Conservation (phyloP, 2,888 invertebrate species). For the Zeuzera pyrina region DNA sequence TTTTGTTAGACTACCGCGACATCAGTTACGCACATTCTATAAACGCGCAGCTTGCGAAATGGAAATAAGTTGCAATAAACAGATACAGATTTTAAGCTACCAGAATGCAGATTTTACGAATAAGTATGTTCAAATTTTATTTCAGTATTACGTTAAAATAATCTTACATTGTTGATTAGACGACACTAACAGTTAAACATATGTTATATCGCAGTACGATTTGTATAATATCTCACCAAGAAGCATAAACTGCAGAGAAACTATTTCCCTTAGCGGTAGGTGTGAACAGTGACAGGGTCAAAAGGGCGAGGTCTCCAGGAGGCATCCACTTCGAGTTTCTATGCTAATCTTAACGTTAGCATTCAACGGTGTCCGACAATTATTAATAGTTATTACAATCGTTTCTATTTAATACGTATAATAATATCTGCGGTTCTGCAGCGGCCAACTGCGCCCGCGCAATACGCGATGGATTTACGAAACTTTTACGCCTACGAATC, state of each 20-base stretch:
- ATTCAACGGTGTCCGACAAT: constrained; percentile 56
- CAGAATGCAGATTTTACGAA: too few species aligned
- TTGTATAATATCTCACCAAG: constrained; percentile 8
- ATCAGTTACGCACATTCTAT: constrained; percentile 5
- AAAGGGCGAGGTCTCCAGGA: constrained; percentile 55
- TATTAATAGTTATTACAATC: constrained; percentile 62
- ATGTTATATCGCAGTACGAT: too few species aligned
- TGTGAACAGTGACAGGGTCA: constrained; percentile 65
- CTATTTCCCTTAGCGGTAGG: constrained; percentile 59
- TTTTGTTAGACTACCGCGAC: constrained; percentile 49
- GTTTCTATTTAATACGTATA: constrained; percentile 46
- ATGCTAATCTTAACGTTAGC: constrained; percentile 62
- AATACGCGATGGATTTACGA: constrained; percentile 55
- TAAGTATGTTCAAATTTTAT: too few species aligned
- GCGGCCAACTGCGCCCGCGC: constrained; percentile 40
- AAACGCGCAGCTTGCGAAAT: constrained; percentile 6
- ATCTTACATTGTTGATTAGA: too few species aligned
- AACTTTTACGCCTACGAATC: constrained; percentile 58
- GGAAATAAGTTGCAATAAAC: too few species aligned
- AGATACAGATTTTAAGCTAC: too few species aligned
- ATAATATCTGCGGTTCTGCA: constrained; percentile 39
- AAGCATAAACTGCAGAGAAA: constrained; percentile 34
- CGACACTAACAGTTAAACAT: too few species aligned
- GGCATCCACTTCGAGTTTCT: constrained; percentile 60
- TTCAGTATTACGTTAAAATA: too few species aligned